Conservation (phyloP, 1,140 invertebrate genomes). For the Lordiphosa stackelbergi region DNA sequence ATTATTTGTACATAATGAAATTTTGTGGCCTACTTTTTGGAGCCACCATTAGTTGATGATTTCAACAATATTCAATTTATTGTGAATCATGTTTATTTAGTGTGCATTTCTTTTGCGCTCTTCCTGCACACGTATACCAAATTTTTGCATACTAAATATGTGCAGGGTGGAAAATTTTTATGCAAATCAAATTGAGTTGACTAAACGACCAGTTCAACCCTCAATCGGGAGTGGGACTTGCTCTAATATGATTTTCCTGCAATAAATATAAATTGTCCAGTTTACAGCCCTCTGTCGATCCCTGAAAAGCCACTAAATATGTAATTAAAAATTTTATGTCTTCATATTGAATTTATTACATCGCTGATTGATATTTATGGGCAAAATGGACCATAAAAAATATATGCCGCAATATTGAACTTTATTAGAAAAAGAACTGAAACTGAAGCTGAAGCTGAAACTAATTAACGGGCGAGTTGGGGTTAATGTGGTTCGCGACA, state of each 20-base stretch:
- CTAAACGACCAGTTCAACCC: slow-evolving; percentile 22
- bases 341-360: slow-evolving; percentile 59
- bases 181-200: slow-evolving; percentile 41
- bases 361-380: slow-evolving; percentile 54
- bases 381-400: slow-evolving; percentile 31
- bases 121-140: slow-evolving; percentile 1
- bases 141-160: slow-evolving; percentile 42
- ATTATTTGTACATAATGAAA: too few species aligned
- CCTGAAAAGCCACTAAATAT: slow-evolving; percentile 11
- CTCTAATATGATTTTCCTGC: slow-evolving; percentile 34
- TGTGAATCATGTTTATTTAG: slow-evolving; percentile 26
- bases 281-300: too few species aligned
- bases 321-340: slow-evolving; percentile 61
- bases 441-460: slow-evolving; percentile 10
- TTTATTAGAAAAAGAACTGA: slow-evolving; percentile 43
- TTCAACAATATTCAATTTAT: slow-evolving; percentile 10
- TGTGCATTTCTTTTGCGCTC: background rate
- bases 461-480: slow-evolving; percentile 56
- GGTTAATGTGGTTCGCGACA: slow-evolving; percentile 39
- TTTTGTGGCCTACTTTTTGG: too few species aligned
- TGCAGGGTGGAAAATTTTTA: slow-evolving; percentile 29
- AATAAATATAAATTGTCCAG: slow-evolving; percentile 18
- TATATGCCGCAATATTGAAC: slow-evolving; percentile 38
- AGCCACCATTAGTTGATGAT: too few species aligned
- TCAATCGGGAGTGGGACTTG: background rate